Base-by-base conservation (phyloP, 92 coral and sea anemone genomes). In the Parazoanthus darwini region DNA sequence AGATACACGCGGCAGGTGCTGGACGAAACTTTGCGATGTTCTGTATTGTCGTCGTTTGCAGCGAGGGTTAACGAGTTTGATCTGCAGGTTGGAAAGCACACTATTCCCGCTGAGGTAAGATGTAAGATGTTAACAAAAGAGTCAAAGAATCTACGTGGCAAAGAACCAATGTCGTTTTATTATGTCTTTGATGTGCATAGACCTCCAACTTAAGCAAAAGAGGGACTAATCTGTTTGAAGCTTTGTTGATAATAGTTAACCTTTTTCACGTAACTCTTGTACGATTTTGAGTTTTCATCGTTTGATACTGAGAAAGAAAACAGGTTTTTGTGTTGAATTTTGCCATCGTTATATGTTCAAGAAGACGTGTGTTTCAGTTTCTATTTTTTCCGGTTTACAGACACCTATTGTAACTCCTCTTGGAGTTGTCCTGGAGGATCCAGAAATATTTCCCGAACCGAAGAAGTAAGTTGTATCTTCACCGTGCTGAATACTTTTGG, bases 1-100 rank as follows among this genome's bases (percentile, higher is more conserved):
- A 96, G 99, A 74, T 96, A 92, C 81, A 92, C 97, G 4, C 96
- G 98, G 38, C 99, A 96, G 85, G 99, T 96, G 56, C 78, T 95
- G 26, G 97, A 96, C 76, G 99, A 96, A 89, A 93, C 99, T 43
- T 85, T 96, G 46, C 96, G 99, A 16, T 88, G 92, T 73, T 86
- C 93, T 56, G 95, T 92, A 18, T 54, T 94, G 44, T 98, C 98
- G 29, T 97, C 97, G 6, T 96, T 96, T 95, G 96, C 95, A 9
- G 98, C 96, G 22, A 85, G 99, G 50, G 83, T 95, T 37, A 82
- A 94, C 23, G 99, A 95, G 48, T 94, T 92, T 89, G 99, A 96
- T 89, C 89, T 96, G 33, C 99, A 92, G 89, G 94, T n/a, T n/a
- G n/a, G n/a, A n/a, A n/a, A n/a, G n/a, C n/a, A n/a, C n/a, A n/a